Evolutionary conservation across 1,140 invertebrate genomes (phyloP).

Genomic region (Apis florea): DNA sequence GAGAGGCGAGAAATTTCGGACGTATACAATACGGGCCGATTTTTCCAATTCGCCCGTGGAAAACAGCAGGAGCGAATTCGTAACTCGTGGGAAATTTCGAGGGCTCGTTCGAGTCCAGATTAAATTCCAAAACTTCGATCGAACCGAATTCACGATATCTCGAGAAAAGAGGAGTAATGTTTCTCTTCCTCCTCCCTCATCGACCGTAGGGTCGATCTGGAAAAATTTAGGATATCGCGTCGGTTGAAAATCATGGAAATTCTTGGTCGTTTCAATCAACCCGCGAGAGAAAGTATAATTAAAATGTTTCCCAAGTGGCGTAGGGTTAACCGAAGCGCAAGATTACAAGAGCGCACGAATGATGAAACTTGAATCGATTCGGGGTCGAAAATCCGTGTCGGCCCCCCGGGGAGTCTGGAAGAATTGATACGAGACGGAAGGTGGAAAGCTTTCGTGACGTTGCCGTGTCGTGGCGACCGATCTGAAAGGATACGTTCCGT

Average conservation of each 20-base stretch:
- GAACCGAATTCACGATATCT: too few relatives aligned
- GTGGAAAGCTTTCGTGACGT: neutral
- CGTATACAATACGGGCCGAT: neutral
- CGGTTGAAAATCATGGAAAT: too few relatives aligned
- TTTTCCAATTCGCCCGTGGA: neutral
- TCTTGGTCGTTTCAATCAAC: too few relatives aligned
- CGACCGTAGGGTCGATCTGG: too few relatives aligned
- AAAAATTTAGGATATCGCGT: too few relatives aligned
- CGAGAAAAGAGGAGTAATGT: too few relatives aligned
- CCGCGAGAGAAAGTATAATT: too few relatives aligned
- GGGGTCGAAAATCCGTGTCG: constrained; percentile 9
- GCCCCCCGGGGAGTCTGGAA: neutral
- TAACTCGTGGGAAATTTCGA: neutral
- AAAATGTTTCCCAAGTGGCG: too few relatives aligned
- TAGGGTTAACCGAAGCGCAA: neutral
- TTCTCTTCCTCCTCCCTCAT: too few relatives aligned
- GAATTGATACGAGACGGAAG: constrained; percentile 9
- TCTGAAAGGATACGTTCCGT: neutral
- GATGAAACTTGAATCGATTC: neutral
- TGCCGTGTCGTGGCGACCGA: neutral
- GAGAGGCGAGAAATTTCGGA: neutral
- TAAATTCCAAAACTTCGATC: too few relatives aligned
- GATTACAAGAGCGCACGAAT: neutral
- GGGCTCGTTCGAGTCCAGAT: neutral
- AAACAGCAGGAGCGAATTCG: neutral